Evolutionary conservation across 2,113 vertebrate genomes (phyloP), one percentile per base, ranked within the genome.

Genomic region (Ciconia maguari): DNA sequence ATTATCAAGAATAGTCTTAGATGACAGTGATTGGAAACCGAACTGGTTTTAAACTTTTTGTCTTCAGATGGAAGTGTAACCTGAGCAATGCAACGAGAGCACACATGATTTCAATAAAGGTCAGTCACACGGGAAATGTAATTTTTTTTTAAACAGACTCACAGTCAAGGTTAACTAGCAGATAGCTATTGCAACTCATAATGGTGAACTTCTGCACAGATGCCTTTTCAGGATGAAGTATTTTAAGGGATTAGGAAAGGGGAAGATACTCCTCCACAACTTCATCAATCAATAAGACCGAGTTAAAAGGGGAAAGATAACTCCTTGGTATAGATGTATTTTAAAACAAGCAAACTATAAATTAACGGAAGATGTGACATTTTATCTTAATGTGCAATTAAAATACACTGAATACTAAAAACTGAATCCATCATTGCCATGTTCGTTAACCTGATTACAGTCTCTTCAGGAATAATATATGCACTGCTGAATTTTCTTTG

Each of bases 61-160:
- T 72, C 65, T 92, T 87, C 87, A 89, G 80, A 71, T 84, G 61
- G 57, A 86, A 92, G 75, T 25, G 86, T 90, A 94, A 95, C 69
- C 77, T 72, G 89, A 94, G 89, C 86, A 61, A 72, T 32, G 79
- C 52, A 61, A 24, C 1, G 13, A 89, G 32, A 89, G 70, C 61
- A 87, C 91, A 87, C 0, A 1, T 76, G 81, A 89, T 76, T 93
- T 95, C 57, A 92, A 95, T 91, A 69, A 94, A 82, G 22, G 80
- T 71, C 58, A 68, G 76, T 52, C 74, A 82, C 58, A 57, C 41
- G 60, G 61, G 51, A 91, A 96, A 91, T 30, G 26, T 11, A 21
- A 24, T 4, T 1, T 44, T 46, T 72, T 93, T 76, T 64, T 12
- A 44, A 71, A 41, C 38, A 71, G 90, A 48, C 54, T 84, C 66